Percentiles rank a stretch among this genome's conserved stretches.
phyloP scores from a whole-genome alignment of 2,113 vertebrate species.

The Apodemus sylvaticus region DNA sequence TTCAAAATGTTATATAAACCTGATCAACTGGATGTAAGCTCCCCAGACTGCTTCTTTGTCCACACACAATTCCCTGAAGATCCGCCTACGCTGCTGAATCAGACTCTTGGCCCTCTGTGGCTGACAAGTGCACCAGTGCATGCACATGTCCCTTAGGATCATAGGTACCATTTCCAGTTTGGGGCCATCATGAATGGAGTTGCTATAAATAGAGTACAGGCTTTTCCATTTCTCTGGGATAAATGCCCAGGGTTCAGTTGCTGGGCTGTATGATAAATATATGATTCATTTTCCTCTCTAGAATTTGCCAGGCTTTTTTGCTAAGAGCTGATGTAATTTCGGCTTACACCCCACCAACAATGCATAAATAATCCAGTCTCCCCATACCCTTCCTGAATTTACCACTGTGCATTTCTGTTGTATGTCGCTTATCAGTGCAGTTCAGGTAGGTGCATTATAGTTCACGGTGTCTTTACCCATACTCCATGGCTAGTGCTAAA shows the following conservation, averaged over 20 bases:
- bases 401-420: background rate
- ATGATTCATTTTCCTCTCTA: background rate
- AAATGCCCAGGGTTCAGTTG: background rate
- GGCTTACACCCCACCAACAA: background rate
- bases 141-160: background rate
- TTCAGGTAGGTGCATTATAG: background rate
- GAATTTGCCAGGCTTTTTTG: conserved; percentile 23
- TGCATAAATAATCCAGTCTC: background rate
- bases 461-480: background rate
- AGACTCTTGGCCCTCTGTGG: background rate
- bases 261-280: background rate
- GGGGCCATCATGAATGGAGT: background rate
- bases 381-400: background rate
- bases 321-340: background rate
- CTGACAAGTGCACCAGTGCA: background rate
- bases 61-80: background rate
- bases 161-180: background rate
- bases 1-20: conserved; percentile 12
- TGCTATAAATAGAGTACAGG: background rate
- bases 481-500: background rate
- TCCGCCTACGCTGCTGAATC: background rate
- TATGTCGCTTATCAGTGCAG: background rate
- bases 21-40: background rate
- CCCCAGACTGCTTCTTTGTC: background rate
- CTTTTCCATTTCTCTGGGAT: conserved; percentile 37